phyloP scores from a whole-genome alignment of 2,888 invertebrate species.

The Rapana venosa region DNA sequence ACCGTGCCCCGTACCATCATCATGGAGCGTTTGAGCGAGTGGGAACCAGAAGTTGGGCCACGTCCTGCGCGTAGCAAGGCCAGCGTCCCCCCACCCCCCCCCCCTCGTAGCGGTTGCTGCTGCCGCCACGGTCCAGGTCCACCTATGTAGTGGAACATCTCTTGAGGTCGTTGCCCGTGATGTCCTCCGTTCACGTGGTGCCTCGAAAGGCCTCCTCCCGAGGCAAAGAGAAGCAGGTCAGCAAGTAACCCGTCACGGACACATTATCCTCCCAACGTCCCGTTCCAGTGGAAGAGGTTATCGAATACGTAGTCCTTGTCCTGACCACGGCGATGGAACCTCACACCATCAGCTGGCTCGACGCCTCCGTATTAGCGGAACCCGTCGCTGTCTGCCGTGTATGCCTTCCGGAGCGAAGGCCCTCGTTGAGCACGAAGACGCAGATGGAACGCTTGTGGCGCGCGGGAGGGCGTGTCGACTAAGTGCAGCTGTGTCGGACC shows the following conservation, averaged over 20 bases:
- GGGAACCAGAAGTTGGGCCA: constrained; percentile 48
- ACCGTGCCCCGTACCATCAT: constrained; percentile 48
- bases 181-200: constrained; percentile 58
- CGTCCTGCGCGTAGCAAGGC: constrained; percentile 38
- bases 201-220: constrained; percentile 64
- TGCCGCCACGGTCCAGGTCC: constrained; percentile 69
- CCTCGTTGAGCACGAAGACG: constrained; percentile 70
- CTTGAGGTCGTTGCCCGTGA: constrained; percentile 68
- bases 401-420: constrained; percentile 69
- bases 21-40: constrained; percentile 35
- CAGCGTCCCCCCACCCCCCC: constrained; percentile 46
- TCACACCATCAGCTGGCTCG: constrained; percentile 62
- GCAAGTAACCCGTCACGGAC: constrained; percentile 69
- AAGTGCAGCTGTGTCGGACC: constrained; percentile 58
- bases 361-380: constrained; percentile 60
- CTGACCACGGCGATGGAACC: constrained; percentile 65
- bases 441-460: constrained; percentile 64
- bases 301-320: constrained; percentile 73
- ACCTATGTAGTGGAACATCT: constrained; percentile 71
- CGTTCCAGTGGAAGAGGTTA: constrained; percentile 72
- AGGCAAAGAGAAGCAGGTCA: constrained; percentile 61
- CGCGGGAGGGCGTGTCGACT: constrained; percentile 56
- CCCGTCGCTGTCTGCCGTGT: constrained; percentile 52
- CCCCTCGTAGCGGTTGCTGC: constrained; percentile 68
- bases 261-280: constrained; percentile 68